Conservation (phyloP, 2,888 invertebrate genomes). For the Idaea dimidiata region DNA sequence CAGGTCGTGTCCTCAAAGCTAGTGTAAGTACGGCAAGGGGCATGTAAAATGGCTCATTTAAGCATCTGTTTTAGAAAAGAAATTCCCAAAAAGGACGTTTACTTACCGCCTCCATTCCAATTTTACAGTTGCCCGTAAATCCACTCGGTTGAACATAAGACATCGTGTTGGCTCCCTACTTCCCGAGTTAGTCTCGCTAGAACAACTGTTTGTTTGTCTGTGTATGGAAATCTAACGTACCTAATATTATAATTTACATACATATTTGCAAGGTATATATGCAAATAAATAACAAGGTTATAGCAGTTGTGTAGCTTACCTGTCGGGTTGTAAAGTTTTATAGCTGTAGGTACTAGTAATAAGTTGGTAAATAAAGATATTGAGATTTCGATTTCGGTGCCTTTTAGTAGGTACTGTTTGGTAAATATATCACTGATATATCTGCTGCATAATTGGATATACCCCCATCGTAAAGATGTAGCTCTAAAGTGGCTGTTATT, state of each 20-base stretch:
- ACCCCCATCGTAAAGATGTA: too few species aligned
- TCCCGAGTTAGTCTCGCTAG: constrained; percentile 60
- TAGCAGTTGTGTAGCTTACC: background rate
- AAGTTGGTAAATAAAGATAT: background rate
- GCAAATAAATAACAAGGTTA: background rate
- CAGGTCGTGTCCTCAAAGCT: too few species aligned
- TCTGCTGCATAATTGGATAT: too few species aligned
- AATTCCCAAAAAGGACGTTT: constrained; percentile 1
- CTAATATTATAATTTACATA: constrained; percentile 37
- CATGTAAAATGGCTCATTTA: too few species aligned
- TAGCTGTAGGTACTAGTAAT: background rate
- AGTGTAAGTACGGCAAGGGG: too few species aligned
- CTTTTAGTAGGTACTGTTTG: background rate
- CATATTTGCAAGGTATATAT: constrained; percentile 21
- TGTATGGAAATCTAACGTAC: constrained; percentile 51
- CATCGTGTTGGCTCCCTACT: constrained; percentile 62
- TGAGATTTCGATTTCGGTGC: background rate
- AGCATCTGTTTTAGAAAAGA: too few species aligned
- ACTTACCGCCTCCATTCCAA: constrained; percentile 22
- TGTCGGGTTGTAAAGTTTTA: background rate
- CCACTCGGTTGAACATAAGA: constrained; percentile 74
- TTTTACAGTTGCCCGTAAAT: constrained; percentile 35
- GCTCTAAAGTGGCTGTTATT: too few species aligned
- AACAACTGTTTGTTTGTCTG: constrained; percentile 76
- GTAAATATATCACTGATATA: too few species aligned